Conservation (phyloP, 2,113 vertebrate species). For the Felis chaus region DNA sequence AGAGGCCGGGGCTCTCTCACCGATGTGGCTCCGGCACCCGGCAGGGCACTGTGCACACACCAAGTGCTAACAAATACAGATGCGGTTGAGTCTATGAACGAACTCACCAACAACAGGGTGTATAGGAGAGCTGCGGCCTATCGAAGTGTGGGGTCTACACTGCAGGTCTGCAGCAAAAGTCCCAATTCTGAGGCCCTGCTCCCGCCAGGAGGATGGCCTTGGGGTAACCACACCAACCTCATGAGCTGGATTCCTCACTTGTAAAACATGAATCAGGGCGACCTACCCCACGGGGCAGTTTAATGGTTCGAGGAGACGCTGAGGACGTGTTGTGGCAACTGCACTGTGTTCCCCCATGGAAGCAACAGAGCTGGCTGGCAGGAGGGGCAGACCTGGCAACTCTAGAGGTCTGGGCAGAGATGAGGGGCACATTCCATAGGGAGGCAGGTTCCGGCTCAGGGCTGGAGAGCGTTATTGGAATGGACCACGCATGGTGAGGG, state of each 20-base stretch:
- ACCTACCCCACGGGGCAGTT: background rate
- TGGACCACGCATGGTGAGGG: background rate
- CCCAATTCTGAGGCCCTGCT: background rate
- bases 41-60: background rate
- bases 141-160: rapidly evolving
- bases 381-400: background rate
- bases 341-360: background rate
- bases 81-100: rapidly evolving
- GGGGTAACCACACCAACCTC: too few species aligned
- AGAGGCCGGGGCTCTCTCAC: background rate
- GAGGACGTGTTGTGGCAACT: rapidly evolving
- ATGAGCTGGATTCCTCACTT: constrained; percentile 25
- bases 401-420: too few species aligned
- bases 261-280: background rate
- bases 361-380: background rate
- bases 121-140: rapidly evolving
- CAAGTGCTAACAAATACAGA: too few species aligned
- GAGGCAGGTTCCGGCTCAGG: background rate
- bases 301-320: background rate
- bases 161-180: background rate
- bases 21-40: background rate
- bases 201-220: background rate
- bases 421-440: rapidly evolving
- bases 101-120: rapidly evolving
- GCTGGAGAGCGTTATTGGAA: background rate